A percentile compares a stretch with the other conserved stretches of the same genome.
Conservation (phyloP, 1,140 invertebrate species). For the Scaptomyza hsui region DNA sequence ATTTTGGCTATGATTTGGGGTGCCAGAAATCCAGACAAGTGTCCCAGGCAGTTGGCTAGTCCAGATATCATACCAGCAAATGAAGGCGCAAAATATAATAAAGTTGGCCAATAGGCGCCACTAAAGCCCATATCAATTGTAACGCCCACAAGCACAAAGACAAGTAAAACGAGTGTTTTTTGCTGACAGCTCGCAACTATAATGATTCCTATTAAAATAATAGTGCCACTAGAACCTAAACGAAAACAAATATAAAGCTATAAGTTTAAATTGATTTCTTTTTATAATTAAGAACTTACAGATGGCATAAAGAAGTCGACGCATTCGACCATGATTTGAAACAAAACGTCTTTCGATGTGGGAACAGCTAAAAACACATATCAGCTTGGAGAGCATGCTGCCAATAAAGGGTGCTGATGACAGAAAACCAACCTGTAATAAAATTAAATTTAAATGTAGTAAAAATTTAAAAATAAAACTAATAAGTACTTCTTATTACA, state of each 20-base stretch:
- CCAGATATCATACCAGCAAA: constrained; percentile 73
- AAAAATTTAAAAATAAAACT: not conserved
- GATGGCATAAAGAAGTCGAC: constrained; percentile 59
- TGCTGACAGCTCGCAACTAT: constrained; percentile 45
- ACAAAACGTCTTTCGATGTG: constrained; percentile 47
- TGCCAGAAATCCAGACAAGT: constrained; percentile 67
- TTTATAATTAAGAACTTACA: constrained; percentile 46
- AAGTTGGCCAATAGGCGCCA: constrained; percentile 70
- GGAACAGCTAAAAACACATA: constrained; percentile 59
- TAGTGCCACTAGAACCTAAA: constrained; percentile 49
- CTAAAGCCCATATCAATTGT: constrained; percentile 67
- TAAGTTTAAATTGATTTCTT: not conserved
- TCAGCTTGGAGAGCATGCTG: constrained; percentile 52
- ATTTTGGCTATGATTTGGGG: constrained; percentile 54
- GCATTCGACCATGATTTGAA: constrained; percentile 38
- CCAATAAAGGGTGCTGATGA: constrained; percentile 68
- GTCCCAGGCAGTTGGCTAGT: constrained; percentile 62
- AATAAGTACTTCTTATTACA: too few species aligned
- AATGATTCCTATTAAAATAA: constrained; percentile 42
- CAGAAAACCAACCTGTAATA: constrained; percentile 44
- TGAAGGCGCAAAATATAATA: constrained; percentile 73
- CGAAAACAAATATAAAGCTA: not conserved
- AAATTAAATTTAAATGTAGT: not conserved
- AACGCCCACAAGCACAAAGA: constrained; percentile 57
- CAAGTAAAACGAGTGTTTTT: constrained; percentile 51